These are phyloP conservation scores for Rhopalosiphum maidis DNA, from an alignment of 1,140 invertebrate species.

Conservation along the genomic window DNA sequence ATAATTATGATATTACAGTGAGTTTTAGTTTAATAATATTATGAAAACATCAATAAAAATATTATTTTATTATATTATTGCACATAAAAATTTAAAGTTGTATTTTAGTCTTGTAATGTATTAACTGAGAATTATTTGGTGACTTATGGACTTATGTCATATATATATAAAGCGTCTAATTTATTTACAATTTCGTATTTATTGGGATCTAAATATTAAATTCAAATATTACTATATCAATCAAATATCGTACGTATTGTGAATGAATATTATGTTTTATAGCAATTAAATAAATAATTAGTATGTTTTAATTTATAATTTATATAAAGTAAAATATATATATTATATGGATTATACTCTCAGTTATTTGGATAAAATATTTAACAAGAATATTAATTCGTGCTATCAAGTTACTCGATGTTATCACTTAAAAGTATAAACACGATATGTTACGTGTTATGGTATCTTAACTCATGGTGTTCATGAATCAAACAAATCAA, in stretches of 20 bases:
- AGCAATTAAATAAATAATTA: not conserved
- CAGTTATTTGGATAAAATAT: not conserved
- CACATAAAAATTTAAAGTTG: not conserved
- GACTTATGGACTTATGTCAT: not conserved
- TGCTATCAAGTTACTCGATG: not conserved
- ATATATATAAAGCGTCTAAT: not conserved
- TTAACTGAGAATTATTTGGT: not conserved
- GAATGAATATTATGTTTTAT: not conserved
- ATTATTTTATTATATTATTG: not conserved
- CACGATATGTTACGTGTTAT: constrained; percentile 13
- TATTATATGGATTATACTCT: not conserved
- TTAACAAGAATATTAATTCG: not conserved
- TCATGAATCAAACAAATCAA: not conserved
- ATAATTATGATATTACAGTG: not conserved
- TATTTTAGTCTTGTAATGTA: not conserved
- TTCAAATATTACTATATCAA: not conserved
- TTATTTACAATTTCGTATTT: not conserved
- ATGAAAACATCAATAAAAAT: not conserved
- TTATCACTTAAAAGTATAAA: not conserved
- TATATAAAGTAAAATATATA: not conserved
- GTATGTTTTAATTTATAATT: not conserved
- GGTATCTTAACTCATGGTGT: not conserved
- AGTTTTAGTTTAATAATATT: not conserved
- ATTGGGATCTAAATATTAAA: not conserved
- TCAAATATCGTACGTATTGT: not conserved